phyloP scores from a whole-genome alignment of 2,888 invertebrate species.

The Yponomeuta evonymella region DNA sequence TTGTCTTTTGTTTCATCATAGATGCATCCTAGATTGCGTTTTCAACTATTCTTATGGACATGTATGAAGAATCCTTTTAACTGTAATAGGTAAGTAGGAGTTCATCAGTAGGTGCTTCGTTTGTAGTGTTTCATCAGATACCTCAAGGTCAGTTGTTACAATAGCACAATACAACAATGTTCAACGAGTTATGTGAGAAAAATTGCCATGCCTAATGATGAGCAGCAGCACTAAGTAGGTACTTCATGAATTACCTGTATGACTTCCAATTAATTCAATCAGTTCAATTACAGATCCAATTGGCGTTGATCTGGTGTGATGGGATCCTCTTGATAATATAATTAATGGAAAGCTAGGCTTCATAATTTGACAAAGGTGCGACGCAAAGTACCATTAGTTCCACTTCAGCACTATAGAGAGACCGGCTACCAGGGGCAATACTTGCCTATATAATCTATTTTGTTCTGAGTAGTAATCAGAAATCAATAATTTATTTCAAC shows the following conservation, averaged over 20 bases:
- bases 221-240: neutral
- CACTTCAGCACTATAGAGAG: neutral
- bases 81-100: neutral
- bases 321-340: neutral
- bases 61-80: neutral
- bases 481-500: too few relatives aligned
- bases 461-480: too few relatives aligned
- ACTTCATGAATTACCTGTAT: neutral
- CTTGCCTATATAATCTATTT: too few relatives aligned
- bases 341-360: neutral
- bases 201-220: constrained; percentile 11
- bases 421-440: too few relatives aligned
- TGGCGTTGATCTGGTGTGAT: neutral
- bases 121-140: neutral
- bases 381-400: neutral
- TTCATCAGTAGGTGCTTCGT: neutral
- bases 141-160: constrained; percentile 11
- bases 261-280: neutral
- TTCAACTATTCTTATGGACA: neutral
- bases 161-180: constrained; percentile 12
- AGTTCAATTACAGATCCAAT: neutral
- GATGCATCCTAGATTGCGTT: neutral
- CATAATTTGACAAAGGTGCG: neutral
- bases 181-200: constrained; percentile 12
- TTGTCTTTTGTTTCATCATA: neutral